Percentiles rank a stretch among this genome's conserved stretches.
Evolutionary conservation across 2,113 vertebrate species (phyloP).

Genomic region (Microcebus griseorufus): DNA sequence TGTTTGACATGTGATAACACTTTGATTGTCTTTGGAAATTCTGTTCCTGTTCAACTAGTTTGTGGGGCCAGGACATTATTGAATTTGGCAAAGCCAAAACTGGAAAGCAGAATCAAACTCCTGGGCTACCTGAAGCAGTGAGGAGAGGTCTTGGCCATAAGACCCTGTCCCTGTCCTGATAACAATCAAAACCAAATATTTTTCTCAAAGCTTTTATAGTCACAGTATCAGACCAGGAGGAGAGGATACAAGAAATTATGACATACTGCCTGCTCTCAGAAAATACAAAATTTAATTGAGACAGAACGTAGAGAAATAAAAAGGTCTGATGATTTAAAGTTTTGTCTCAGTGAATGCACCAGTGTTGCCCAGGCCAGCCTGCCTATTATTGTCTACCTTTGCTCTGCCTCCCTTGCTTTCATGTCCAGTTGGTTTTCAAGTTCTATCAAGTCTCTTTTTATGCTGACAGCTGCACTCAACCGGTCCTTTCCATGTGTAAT

Average conservation of each 20-base stretch:
- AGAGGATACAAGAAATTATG: neutral
- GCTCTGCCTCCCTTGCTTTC: neutral
- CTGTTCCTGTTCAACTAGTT: conserved; percentile 47
- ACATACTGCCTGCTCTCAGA: neutral
- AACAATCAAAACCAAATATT: neutral
- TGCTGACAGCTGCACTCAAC: neutral
- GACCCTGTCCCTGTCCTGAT: neutral
- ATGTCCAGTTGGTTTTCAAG: neutral
- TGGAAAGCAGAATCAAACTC: conserved; percentile 27
- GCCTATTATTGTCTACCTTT: neutral
- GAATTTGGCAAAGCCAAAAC: conserved; percentile 50
- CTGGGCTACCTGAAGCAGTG: neutral
- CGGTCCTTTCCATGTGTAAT: neutral
- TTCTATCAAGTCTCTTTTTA: neutral
- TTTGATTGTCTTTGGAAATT: conserved; percentile 34
- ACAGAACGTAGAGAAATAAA: neutral
- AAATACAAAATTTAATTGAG: conserved; percentile 16
- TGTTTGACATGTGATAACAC: neutral
- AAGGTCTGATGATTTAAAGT: neutral
- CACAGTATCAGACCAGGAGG: neutral
- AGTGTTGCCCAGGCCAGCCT: neutral
- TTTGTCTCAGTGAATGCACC: neutral
- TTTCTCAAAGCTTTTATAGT: neutral
- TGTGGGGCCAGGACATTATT: conserved; percentile 2
- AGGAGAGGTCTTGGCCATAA: neutral